A percentile compares a stretch with the other conserved stretches of the same genome.
phyloP scores from a whole-genome alignment of 2,797 vertebrate genomes.

The Vireo griseus region DNA sequence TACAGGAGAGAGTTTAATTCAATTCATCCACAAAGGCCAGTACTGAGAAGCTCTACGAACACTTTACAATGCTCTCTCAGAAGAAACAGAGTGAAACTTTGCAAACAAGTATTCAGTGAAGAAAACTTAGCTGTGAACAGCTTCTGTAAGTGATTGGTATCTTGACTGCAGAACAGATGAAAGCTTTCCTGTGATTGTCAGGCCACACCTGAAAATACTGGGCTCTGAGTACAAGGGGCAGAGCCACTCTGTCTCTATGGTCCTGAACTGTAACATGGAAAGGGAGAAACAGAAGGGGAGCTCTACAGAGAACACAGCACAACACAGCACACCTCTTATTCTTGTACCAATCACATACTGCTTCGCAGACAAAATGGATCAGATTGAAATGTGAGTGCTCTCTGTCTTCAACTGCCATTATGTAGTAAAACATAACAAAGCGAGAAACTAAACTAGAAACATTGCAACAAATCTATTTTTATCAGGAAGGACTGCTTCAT shows the following conservation, averaged over 20 bases:
- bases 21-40: background rate
- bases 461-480: background rate
- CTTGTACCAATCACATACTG: fast-evolving
- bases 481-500: background rate
- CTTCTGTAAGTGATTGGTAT: background rate
- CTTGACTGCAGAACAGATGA: background rate
- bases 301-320: background rate
- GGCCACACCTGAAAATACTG: background rate
- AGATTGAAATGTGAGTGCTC: fast-evolving
- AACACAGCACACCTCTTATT: background rate
- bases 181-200: background rate
- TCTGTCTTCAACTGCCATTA: background rate
- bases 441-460: background rate
- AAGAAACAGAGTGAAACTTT: background rate
- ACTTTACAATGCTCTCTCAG: background rate
- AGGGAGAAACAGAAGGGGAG: background rate
- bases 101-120: background rate
- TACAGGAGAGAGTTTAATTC: background rate
- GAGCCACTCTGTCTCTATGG: background rate
- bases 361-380: background rate
- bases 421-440: background rate
- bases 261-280: background rate
- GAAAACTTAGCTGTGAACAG: background rate
- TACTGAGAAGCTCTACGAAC: background rate
- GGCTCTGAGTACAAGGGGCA: background rate